phyloP scores from a whole-genome alignment of 1,140 invertebrate genomes.

The Odontomachus brunneus region DNA sequence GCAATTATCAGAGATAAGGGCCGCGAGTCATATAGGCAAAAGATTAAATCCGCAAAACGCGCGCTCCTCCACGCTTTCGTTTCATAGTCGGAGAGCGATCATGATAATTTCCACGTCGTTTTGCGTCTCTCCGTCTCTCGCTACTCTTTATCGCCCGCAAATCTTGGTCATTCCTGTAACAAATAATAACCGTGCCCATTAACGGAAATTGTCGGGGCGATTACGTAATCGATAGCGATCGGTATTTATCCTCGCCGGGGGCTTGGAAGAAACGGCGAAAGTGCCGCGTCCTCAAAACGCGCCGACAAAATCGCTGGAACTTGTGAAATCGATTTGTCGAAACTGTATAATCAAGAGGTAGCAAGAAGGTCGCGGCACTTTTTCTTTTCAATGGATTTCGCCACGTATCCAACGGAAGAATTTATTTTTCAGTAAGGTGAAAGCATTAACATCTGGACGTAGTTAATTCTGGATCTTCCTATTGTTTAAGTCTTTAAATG shows the following conservation, averaged over 20 bases:
- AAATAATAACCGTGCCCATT: conserved; percentile 50
- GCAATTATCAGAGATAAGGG: background rate
- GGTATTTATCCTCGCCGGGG: conserved; percentile 11
- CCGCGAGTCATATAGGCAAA: background rate
- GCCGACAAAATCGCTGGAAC: conserved; percentile 8
- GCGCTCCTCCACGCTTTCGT: conserved; percentile 7
- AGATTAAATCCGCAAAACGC: background rate
- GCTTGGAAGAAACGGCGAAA: conserved; percentile 9
- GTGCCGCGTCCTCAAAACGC: too few relatives aligned
- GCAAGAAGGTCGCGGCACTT: too few relatives aligned
- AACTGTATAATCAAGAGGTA: too few relatives aligned
- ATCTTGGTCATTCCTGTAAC: conserved; percentile 9
- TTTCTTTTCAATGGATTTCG: too few relatives aligned
- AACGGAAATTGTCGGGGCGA: conserved; percentile 55
- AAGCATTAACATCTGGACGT: too few relatives aligned
- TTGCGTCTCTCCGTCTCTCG: too few relatives aligned
- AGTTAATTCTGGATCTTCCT: too few relatives aligned
- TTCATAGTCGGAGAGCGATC: conserved; percentile 31
- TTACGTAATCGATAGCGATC: conserved; percentile 49
- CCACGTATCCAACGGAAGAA: too few relatives aligned
- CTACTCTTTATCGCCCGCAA: background rate
- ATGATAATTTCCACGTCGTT: conserved; percentile 38
- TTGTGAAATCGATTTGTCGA: background rate
- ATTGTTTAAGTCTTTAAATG: too few relatives aligned
- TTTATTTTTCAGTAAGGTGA: too few relatives aligned